These are phyloP conservation scores for Plectropomus leopardus DNA, from an alignment of 2,113 vertebrate genomes.

Conservation along the genomic window DNA sequence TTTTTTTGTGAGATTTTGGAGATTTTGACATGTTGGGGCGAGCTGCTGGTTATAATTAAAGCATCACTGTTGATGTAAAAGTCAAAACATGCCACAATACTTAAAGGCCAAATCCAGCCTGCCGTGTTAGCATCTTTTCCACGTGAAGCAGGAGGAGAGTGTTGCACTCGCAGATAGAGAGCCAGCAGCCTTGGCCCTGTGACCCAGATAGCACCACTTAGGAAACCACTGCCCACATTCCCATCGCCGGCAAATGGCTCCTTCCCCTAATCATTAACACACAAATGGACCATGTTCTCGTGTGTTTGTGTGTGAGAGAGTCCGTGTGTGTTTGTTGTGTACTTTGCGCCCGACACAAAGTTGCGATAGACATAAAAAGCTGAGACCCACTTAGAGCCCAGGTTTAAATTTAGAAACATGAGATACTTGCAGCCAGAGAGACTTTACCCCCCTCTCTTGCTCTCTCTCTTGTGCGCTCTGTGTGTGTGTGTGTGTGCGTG, in stretches of 20 bases:
- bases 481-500: neutral
- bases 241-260: constrained; percentile 69
- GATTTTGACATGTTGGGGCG: neutral
- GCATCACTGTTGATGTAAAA: neutral
- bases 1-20: neutral
- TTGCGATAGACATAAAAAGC: constrained; percentile 51
- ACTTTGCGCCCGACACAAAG: constrained; percentile 50
- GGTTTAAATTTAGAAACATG: constrained; percentile 64
- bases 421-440: constrained; percentile 34
- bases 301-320: constrained; percentile 21
- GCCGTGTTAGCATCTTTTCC: constrained; percentile 61
- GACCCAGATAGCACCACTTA: constrained; percentile 77
- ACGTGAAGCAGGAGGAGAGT: constrained; percentile 24
- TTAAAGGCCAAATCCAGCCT: constrained; percentile 3
- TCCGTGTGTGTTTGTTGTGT: constrained; percentile 43
- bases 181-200: constrained; percentile 67
- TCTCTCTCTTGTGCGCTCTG: neutral
- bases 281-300: constrained; percentile 59
- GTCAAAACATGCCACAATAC: neutral
- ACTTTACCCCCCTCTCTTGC: constrained; percentile 5
- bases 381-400: constrained; percentile 57
- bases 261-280: constrained; percentile 82
- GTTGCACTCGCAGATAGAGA: constrained; percentile 33
- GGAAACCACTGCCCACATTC: constrained; percentile 75
- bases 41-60: neutral